Percentiles rank a stretch among this genome's conserved stretches.
Evolutionary conservation across 2,113 vertebrate species (phyloP).

Genomic region (Etia nguti): DNA sequence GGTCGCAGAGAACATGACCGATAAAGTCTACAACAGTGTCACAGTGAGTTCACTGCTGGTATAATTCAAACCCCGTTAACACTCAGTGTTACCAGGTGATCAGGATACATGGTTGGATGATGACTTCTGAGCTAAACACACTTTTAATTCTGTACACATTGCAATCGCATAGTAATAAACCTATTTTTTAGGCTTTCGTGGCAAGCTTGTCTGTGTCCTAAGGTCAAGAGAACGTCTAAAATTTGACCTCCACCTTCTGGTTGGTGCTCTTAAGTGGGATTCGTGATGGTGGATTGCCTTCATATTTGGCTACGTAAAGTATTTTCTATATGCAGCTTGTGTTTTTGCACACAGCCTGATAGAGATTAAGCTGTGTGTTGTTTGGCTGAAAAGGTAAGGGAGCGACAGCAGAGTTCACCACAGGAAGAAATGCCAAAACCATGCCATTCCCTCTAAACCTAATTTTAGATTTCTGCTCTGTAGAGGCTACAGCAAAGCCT

Average conservation of each 20-base stretch:
- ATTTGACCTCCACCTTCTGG: neutral
- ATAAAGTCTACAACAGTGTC: slow-evolving; percentile 70
- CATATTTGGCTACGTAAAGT: accelerated
- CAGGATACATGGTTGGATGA: neutral
- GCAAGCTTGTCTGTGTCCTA: neutral
- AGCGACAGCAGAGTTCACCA: neutral
- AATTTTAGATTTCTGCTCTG: neutral
- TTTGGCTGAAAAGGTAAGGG: neutral
- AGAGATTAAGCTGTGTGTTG: neutral
- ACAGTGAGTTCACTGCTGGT: slow-evolving; percentile 46
- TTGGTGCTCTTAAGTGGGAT: neutral
- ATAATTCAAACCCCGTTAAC: neutral
- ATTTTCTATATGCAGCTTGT: neutral
- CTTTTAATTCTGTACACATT: neutral
- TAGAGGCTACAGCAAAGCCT: neutral
- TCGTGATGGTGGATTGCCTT: accelerated
- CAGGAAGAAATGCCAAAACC: neutral
- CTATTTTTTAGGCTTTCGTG: accelerated
- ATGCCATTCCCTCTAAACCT: neutral
- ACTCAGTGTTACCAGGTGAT: neutral
- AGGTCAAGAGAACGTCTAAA: neutral
- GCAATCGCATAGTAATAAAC: accelerated
- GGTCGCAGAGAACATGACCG: slow-evolving; percentile 66
- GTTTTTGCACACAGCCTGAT: neutral
- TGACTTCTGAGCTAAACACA: neutral